phyloP scores from a whole-genome alignment of 2,888 invertebrate species.

The Mechanitis messenoides region DNA sequence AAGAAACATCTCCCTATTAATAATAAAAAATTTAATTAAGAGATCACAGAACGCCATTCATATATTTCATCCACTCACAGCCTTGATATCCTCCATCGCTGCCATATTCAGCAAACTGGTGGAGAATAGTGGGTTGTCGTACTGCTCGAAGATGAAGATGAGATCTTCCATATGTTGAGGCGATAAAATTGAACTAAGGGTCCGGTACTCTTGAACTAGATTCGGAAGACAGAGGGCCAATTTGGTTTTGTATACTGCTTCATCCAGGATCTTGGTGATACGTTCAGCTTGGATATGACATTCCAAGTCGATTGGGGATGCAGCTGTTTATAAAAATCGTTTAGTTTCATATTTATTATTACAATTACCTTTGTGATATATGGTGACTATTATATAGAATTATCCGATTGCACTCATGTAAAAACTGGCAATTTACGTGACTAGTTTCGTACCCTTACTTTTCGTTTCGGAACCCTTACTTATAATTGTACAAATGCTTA shows the following conservation, averaged over 20 bases:
- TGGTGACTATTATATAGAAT: no score
- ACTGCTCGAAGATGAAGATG: slow-evolving; percentile 64
- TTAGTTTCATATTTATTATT: neutral
- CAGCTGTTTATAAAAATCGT: slow-evolving; percentile 35
- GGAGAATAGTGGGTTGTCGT: slow-evolving; percentile 60
- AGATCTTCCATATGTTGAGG: slow-evolving; percentile 59
- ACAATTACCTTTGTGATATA: no score
- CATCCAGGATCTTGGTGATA: slow-evolving; percentile 70
- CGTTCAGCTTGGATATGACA: slow-evolving; percentile 73
- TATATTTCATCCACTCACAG: slow-evolving; percentile 42
- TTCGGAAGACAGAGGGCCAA: slow-evolving; percentile 59
- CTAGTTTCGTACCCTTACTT: no score
- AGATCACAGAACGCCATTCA: neutral
- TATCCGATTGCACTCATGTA: no score
- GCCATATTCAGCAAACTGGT: slow-evolving; percentile 55
- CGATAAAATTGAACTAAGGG: slow-evolving; percentile 46
- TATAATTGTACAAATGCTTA: no score
- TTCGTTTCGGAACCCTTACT: no score
- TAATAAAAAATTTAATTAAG: slow-evolving; percentile 18
- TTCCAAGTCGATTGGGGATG: slow-evolving; percentile 69
- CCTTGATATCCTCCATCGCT: slow-evolving; percentile 61
- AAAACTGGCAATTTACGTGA: no score
- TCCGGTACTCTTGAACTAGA: slow-evolving; percentile 57
- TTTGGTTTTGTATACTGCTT: slow-evolving; percentile 65
- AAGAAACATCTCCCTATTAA: slow-evolving; percentile 51